Base-by-base conservation (phyloP, 2,113 vertebrate genomes). In the Alosa alosa region DNA sequence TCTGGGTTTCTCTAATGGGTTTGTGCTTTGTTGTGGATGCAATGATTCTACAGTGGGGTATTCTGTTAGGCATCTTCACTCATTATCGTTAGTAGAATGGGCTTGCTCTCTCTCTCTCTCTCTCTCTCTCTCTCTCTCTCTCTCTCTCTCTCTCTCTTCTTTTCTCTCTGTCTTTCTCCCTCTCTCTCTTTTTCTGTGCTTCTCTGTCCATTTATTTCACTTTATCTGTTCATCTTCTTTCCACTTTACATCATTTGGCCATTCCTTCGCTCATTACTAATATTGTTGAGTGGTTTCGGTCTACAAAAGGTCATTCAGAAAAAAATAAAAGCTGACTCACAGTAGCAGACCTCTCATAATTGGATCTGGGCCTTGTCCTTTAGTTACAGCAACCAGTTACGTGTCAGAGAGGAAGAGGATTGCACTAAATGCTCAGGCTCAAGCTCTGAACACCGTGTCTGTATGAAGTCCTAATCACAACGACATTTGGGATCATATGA, bases 31-130 rank as follows among this genome's bases (percentile, higher is more conserved):
- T 52, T 25, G 82, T 84, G 86, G 86, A 50, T 46, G 41, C 82
- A 87, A 39, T 88, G 87, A 90, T 93, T 86, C 18, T 10, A 60
- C 45, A 15, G 2, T 57, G 75, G 72, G 72, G 3, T 31, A 78
- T 39, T 75, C 57, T 82, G 64, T 83, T 85, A 17, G 72, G 72
- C 31, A 5, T 39, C 72, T 78, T 15, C 13, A 11, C 84, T 84
- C 82, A 90, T 83, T 86, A 17, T 75, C 68, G 1, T 22, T 72
- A 87, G 86, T 81, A 82, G 72, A 85, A 81, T 82, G 83, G 20
- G 44, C 64, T 44, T 86, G 88, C 75, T 84, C 39, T 45, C 41
- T 64, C 83, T 64, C 20, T n/a, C 52, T 84, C 55, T 18, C 82
- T 83, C 31, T 55, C 17, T 83, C 17, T 60, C 52, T 39, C 9